A percentile compares a stretch with the other conserved stretches of the same genome.
These are phyloP conservation scores for Temnothorax longispinosus DNA, from an alignment of 1,140 invertebrate species.

Conservation along the genomic window DNA sequence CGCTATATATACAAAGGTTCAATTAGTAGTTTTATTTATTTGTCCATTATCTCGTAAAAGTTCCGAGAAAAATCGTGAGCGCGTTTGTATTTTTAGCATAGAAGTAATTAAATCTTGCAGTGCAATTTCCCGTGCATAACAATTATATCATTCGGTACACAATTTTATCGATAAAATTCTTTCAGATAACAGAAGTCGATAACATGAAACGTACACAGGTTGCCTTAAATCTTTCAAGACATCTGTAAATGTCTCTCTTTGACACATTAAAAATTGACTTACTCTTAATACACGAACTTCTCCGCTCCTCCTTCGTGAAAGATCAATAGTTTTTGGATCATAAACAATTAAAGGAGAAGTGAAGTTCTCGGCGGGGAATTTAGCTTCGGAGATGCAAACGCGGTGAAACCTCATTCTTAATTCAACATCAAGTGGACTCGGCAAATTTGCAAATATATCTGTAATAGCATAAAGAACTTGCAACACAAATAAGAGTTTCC, in stretches of 20 bases:
- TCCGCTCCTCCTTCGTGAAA: not conserved
- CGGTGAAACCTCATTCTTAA: not conserved
- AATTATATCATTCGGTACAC: slow-evolving; percentile 14
- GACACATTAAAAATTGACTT: not conserved
- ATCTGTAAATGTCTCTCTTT: not conserved
- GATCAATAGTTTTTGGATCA: not conserved
- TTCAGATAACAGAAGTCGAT: slow-evolving; percentile 14
- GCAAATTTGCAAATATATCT: not conserved
- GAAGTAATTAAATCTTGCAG: slow-evolving; percentile 2
- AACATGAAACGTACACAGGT: not conserved
- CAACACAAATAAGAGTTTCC: not conserved
- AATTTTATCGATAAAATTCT: slow-evolving; percentile 24
- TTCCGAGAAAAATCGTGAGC: not conserved
- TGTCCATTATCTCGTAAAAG: not conserved
- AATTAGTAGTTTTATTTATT: slow-evolving; percentile 16
- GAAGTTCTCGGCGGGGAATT: not conserved
- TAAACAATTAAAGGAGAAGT: not conserved
- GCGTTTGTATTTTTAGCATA: not conserved
- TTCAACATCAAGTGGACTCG: not conserved
- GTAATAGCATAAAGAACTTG: not conserved
- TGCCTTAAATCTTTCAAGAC: not conserved
- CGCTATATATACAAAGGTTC: not conserved
- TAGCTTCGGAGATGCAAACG: not conserved
- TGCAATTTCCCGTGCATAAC: slow-evolving; percentile 13
- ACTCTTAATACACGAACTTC: too few species aligned